Evolutionary conservation across 2,888 invertebrate genomes (phyloP).

Genomic region (Eurytoma californica): DNA sequence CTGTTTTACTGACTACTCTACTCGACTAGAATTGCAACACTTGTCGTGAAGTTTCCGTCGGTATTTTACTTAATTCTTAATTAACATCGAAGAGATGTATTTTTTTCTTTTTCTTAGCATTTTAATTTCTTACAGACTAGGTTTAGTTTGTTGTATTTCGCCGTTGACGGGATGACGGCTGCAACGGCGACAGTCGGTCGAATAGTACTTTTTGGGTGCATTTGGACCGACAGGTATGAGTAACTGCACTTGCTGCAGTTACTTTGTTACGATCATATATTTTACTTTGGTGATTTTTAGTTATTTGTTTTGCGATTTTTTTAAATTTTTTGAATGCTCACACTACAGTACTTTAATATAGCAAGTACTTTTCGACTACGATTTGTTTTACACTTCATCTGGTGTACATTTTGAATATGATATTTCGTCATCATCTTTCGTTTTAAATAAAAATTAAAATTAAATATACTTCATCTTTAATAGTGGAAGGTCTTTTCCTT

Average conservation of each 20-base stretch:
- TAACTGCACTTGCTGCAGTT: neutral
- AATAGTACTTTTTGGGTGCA: neutral
- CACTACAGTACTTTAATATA: slow-evolving; percentile 55
- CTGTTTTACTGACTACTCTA: neutral
- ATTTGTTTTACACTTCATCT: slow-evolving; percentile 16
- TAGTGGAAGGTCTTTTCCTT: neutral
- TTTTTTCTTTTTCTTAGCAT: neutral
- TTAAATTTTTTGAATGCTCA: slow-evolving; percentile 54
- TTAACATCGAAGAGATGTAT: neutral
- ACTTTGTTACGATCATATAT: slow-evolving; percentile 7
- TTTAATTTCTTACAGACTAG: neutral
- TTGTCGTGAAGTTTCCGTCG: neutral
- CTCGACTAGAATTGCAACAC: neutral
- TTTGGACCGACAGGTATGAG: neutral
- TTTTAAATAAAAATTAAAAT: neutral
- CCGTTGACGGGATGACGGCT: neutral
- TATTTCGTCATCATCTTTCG: neutral
- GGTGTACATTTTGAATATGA: neutral
- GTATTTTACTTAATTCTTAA: neutral
- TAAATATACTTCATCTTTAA: neutral
- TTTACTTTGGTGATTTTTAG: neutral
- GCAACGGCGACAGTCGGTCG: neutral
- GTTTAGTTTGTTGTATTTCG: slow-evolving; percentile 4
- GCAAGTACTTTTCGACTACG: slow-evolving; percentile 55
- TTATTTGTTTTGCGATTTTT: slow-evolving; percentile 51